Evolutionary conservation across 2,888 invertebrate genomes (phyloP), one percentile per base, ranked within the genome.

Genomic region (Neoscelio sp.): DNA sequence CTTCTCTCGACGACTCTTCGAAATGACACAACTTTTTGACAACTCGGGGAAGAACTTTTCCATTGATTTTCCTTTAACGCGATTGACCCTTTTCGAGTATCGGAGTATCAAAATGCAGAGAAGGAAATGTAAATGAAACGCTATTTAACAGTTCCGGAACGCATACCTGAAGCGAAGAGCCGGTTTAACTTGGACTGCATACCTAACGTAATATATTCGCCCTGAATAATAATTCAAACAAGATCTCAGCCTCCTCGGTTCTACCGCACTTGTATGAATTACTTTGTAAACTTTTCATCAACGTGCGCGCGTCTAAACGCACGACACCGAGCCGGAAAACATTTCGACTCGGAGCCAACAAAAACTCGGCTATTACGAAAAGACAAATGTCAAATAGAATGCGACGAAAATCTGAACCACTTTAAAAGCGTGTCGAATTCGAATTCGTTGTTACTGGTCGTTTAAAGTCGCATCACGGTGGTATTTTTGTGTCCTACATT

Each of bases 161-260:
- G 79, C 79, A 80, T 80, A 76, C 80, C 64, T 68, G 73, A 70
- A 75, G 65, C 74, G 71, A 60, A 65, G 70, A 80, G 80, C 80
- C 77, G 80, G 77, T 80, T 77, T 77, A 74, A 78, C 74, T 75
- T 30, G 70, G 65, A 70, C 75, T 71, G 80, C 68, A 71, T 76
- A 79, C 78, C 78, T 76, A 82, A 80, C 70, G 80, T 80, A 82
- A 75, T 77, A 76, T 78, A 77, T 82, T 81, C 75, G 65, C 54
- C 71, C 74, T 71, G 80, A 78, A 80, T 83, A 82, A 84, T 85
- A 78, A 82, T 81, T 42, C 70, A 68, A 67, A 50, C 42, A 73
- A 48, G 70, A 83, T 77, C 65, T 30, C 56, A 68, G 73, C 67
- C 52, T 73, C 54, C 13, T 38, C 46, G 23, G 33, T n/a, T n/a